Base-by-base conservation (phyloP, 2,113 vertebrate genomes). In the Anhinga anhinga region DNA sequence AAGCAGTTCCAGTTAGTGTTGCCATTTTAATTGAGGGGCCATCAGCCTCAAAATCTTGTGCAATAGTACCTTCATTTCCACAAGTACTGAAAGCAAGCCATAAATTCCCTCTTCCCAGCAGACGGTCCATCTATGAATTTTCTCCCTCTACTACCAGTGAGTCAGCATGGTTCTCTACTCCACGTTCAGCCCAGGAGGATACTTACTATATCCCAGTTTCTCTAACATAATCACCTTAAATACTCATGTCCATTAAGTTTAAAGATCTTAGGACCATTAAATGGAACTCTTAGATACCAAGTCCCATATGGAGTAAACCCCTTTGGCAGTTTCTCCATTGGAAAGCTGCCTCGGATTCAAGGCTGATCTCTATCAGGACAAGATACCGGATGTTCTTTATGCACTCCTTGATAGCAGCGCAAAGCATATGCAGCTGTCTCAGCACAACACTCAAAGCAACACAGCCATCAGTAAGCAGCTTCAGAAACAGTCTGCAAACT, bases 231-330 rank as follows among this genome's bases (percentile, higher is more conserved):
- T 93, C 94, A 89, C 63, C 84, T 92, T 93, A 94, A 95, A 93
- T 44, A 95, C 72, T 61, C n/a, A 56, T 9, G 44, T 66, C 88
- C 87, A 96, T 93, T 88, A 96, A 93, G 81, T 83, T 87, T 95
- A 92, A 96, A 93, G 59, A 93, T 94, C 86, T 90, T 45, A 76
- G 79, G 72, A 74, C 79, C 82, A 59, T 95, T 95, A 95, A 97
- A 95, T 76, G 56, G 55, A 96, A 81, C 82, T 95, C 88, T 87
- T 62, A 95, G 80, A 67, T 10, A 76, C 23, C 40, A 90, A 88
- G 69, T 71, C 82, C 78, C 90, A 85, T 19, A 82, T 25, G 61
- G 85, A 92, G 45, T 62, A 93, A 80, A 93, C 88, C 80, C 95
- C 91, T 42, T 61, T 76, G 89, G 88, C 77, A 94, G 93, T 34